phyloP scores from a whole-genome alignment of 2,888 invertebrate genomes.

The Ormyrus labotus region DNA sequence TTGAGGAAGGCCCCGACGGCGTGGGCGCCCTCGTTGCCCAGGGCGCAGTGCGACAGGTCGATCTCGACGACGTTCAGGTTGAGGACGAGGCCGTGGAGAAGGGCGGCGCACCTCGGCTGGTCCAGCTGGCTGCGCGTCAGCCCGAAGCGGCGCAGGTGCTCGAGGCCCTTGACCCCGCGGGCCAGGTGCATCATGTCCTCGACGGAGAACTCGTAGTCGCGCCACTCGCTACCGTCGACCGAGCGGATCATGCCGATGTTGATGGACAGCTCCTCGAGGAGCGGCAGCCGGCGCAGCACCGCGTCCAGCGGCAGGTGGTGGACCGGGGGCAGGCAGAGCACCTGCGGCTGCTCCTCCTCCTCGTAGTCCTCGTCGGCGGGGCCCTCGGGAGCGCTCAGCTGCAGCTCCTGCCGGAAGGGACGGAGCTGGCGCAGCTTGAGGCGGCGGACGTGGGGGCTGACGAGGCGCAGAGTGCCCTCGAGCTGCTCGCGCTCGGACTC shows the following conservation, averaged over 20 bases:
- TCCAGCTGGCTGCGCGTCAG: constrained; percentile 81
- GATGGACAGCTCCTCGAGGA: constrained; percentile 77
- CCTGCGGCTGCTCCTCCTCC: neutral
- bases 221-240: constrained; percentile 78
- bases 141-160: constrained; percentile 77
- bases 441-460: constrained; percentile 61
- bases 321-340: constrained; percentile 60
- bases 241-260: constrained; percentile 77
- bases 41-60: constrained; percentile 82
- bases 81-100: constrained; percentile 77
- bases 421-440: constrained; percentile 65
- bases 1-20: constrained; percentile 77
- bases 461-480: constrained; percentile 61
- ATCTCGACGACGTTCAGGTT: constrained; percentile 78
- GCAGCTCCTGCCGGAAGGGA: constrained; percentile 66
- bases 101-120: constrained; percentile 79
- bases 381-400: neutral
- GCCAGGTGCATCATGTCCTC: constrained; percentile 80
- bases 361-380: neutral
- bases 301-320: constrained; percentile 80
- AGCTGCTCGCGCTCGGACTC: constrained; percentile 62
- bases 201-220: constrained; percentile 81
- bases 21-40: constrained; percentile 80
- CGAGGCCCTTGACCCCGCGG: constrained; percentile 76
- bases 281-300: constrained; percentile 77